phyloP scores from a whole-genome alignment of 2,888 invertebrate species.

The Oscheius sp. region DNA sequence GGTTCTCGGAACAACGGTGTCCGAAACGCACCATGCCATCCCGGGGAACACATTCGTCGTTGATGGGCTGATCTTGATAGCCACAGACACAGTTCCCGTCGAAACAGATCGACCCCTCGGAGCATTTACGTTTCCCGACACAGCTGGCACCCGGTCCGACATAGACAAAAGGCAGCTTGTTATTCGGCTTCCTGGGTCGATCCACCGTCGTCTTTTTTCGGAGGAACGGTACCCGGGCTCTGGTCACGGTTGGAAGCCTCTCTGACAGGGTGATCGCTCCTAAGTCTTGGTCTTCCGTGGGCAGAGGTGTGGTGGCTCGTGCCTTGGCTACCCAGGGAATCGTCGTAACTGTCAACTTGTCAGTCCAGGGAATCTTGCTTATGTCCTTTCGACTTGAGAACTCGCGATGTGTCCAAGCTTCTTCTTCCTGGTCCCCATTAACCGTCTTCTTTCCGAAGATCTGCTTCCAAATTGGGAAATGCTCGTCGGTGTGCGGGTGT shows the following conservation, averaged over 20 bases:
- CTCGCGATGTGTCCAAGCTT: slow-evolving; percentile 4
- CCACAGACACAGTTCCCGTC: slow-evolving; percentile 54
- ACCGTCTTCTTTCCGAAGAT: slow-evolving; percentile 14
- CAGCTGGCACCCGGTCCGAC: slow-evolving; percentile 31
- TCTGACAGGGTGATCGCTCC: slow-evolving; percentile 9
- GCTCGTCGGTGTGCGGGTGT: background rate
- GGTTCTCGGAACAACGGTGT: slow-evolving; percentile 47
- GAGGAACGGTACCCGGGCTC: slow-evolving; percentile 19
- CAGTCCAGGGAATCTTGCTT: slow-evolving; percentile 5
- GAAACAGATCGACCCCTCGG: slow-evolving; percentile 50
- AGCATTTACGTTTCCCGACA: slow-evolving; percentile 45
- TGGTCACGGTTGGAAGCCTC: slow-evolving; percentile 4
- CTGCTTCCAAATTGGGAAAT: background rate
- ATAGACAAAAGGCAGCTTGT: slow-evolving; percentile 41
- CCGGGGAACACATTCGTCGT: slow-evolving; percentile 50
- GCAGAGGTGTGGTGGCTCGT: background rate
- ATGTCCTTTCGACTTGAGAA: background rate
- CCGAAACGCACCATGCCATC: slow-evolving; percentile 50
- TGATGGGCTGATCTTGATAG: slow-evolving; percentile 47
- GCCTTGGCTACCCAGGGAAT: slow-evolving; percentile 2
- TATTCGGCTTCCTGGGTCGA: background rate
- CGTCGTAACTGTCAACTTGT: slow-evolving; percentile 6
- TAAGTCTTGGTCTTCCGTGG: background rate
- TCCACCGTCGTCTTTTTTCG: slow-evolving; percentile 10
- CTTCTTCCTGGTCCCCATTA: background rate